Percentiles rank a stretch among this genome's conserved stretches.
These are phyloP conservation scores for Teleiodes luculella DNA, from an alignment of 2,888 invertebrate species.

Conservation along the genomic window DNA sequence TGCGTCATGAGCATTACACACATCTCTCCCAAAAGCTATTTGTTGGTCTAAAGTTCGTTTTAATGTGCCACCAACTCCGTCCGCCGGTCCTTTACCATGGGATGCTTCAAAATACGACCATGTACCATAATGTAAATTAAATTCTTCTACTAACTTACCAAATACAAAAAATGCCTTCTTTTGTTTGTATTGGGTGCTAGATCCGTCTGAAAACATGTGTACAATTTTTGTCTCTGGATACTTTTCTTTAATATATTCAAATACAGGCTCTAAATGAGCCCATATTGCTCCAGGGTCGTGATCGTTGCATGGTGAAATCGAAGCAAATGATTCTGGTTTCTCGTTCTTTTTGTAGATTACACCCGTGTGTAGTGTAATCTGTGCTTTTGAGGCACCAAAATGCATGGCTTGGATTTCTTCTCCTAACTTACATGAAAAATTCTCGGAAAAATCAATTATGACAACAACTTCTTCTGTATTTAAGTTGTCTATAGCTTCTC, in stretches of 20 bases:
- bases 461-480: too few species aligned
- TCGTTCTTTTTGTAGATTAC: too few species aligned
- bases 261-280: too few species aligned
- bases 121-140: neutral
- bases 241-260: too few species aligned
- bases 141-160: neutral
- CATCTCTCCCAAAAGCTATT: constrained; percentile 6
- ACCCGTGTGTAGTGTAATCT: too few species aligned
- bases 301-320: neutral
- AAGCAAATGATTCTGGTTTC: too few species aligned
- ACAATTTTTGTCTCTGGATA: neutral
- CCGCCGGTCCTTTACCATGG: constrained; percentile 8
- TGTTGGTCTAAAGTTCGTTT: constrained; percentile 7
- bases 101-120: constrained; percentile 8
- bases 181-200: neutral
- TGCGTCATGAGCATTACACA: neutral
- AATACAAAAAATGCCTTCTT: neutral
- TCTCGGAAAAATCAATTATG: too few species aligned
- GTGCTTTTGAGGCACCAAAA: too few species aligned
- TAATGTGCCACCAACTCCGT: constrained; percentile 7
- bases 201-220: neutral
- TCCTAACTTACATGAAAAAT: too few species aligned
- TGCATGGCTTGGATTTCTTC: too few species aligned
- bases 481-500: too few species aligned
- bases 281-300: neutral